A percentile compares a stretch with the other conserved stretches of the same genome.
Conservation (phyloP, 1,140 invertebrate genomes). For the Carposina sasakii region DNA sequence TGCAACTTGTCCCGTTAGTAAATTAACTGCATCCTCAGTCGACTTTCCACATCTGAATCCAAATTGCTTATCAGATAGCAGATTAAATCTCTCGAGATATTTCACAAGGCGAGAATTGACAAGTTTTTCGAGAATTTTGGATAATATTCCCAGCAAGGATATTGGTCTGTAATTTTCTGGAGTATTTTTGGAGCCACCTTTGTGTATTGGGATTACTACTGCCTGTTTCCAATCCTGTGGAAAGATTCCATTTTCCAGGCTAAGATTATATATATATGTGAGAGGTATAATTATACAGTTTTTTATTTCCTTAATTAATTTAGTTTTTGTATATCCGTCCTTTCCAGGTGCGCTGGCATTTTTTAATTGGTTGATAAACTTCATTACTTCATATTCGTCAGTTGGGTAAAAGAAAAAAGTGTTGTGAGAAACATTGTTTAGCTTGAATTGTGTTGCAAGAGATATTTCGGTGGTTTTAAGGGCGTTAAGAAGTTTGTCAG, state of each 20-base stretch:
- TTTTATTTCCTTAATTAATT: too few species aligned
- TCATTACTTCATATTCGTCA: too few species aligned
- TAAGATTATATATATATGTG: slow-evolving; percentile 8
- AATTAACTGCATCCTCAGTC: slow-evolving; percentile 4
- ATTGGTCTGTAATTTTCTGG: slow-evolving; percentile 15
- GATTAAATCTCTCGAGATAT: neutral
- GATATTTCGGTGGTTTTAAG: too few species aligned
- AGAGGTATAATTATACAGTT: too few species aligned
- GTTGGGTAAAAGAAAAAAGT: too few species aligned
- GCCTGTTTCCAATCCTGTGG: slow-evolving; percentile 16
- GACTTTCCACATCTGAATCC: slow-evolving; percentile 5
- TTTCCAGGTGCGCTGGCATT: too few species aligned
- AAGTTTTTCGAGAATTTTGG: slow-evolving; percentile 18
- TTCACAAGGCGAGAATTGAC: slow-evolving; percentile 7
- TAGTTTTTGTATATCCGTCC: too few species aligned
- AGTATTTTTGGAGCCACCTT: slow-evolving; percentile 9
- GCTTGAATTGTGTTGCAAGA: too few species aligned
- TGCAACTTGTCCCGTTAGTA: neutral
- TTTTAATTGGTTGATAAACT: too few species aligned
- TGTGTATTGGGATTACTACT: slow-evolving; percentile 12
- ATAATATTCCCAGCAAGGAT: slow-evolving; percentile 5
- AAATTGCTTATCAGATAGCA: slow-evolving; percentile 8
- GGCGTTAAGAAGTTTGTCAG: too few species aligned
- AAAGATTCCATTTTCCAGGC: slow-evolving; percentile 4
- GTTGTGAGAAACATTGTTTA: too few species aligned